A percentile compares a stretch with the other conserved stretches of the same genome.
phyloP scores from a whole-genome alignment of 2,797 vertebrate species.

The Phaenicophaeus curvirostris region DNA sequence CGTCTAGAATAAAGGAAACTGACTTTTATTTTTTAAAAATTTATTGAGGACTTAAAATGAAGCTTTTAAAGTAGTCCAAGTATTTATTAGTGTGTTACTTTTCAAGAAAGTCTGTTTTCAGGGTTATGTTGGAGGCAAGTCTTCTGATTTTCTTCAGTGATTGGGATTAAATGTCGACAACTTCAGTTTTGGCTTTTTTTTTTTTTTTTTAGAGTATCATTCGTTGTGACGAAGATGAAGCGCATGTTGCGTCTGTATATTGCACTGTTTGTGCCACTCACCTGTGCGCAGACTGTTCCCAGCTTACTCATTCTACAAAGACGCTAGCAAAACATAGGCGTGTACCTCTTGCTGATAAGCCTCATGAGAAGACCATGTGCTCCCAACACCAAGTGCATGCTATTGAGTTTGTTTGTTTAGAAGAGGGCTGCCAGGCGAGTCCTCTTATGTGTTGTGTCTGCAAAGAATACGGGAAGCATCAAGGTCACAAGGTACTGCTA shows the following conservation, averaged over 20 bases:
- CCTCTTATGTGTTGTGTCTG: constrained; percentile 99
- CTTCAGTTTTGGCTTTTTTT: not conserved
- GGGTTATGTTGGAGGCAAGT: not conserved
- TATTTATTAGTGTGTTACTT: not conserved
- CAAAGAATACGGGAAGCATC: constrained; percentile 98
- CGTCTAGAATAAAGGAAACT: not conserved
- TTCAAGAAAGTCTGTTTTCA: not conserved
- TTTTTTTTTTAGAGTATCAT: constrained; percentile 84
- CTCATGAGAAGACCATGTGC: constrained; percentile 97
- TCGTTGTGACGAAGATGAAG: constrained; percentile 96
- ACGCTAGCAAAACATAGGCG: constrained; percentile 95
- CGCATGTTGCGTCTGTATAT: constrained; percentile 93
- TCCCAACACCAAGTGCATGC: constrained; percentile 97
- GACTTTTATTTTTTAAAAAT: not conserved
- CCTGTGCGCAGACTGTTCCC: constrained; percentile 93
- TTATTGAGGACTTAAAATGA: not conserved
- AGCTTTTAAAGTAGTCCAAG: not conserved
- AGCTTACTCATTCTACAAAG: constrained; percentile 96
- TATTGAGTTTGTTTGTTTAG: constrained; percentile 97
- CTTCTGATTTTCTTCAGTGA: not conserved
- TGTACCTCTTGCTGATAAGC: constrained; percentile 96
- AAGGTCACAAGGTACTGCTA: constrained; percentile 92
- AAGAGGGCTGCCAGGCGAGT: constrained; percentile 91
- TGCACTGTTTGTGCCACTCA: constrained; percentile 98
- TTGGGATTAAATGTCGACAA: not conserved